Evolutionary conservation across 2,888 invertebrate species (phyloP).

Genomic region (Lottia scabra): DNA sequence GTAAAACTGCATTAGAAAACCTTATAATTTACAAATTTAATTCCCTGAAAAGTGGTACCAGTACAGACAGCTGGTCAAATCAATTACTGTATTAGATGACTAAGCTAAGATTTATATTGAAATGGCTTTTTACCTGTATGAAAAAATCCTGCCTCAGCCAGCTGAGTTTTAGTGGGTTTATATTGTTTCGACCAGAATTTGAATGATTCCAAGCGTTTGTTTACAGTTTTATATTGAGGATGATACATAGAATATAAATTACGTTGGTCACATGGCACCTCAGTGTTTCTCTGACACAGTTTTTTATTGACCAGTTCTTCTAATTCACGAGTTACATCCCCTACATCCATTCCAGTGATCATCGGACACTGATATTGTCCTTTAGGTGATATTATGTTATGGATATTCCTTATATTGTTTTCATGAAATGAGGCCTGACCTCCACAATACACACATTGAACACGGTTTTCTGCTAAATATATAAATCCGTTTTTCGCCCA

Average conservation of each 20-base stretch:
- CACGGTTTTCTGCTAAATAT: not conserved
- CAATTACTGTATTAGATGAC: no score
- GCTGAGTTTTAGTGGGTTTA: not conserved
- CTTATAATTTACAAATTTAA: no score
- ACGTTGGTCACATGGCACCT: not conserved
- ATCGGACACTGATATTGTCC: not conserved
- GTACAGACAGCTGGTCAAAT: no score
- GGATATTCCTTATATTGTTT: not conserved
- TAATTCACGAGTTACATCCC: not conserved
- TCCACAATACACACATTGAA: not conserved
- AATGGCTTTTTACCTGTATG: not conserved
- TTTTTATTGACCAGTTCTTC: not conserved
- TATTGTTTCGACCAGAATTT: not conserved
- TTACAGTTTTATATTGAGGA: not conserved
- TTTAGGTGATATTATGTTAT: not conserved
- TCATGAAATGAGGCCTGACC: not conserved
- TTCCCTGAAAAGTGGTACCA: no score
- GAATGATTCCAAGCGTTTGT: not conserved
- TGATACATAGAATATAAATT: not conserved
- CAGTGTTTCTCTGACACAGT: not conserved
- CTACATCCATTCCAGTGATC: not conserved
- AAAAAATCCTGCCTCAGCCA: slow-evolving; percentile 1
- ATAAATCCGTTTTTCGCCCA: not conserved
- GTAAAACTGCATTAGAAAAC: no score
- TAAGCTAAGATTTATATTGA: no score